Conservation (phyloP, 1,140 invertebrate genomes). For the Drosophila ananassae region DNA sequence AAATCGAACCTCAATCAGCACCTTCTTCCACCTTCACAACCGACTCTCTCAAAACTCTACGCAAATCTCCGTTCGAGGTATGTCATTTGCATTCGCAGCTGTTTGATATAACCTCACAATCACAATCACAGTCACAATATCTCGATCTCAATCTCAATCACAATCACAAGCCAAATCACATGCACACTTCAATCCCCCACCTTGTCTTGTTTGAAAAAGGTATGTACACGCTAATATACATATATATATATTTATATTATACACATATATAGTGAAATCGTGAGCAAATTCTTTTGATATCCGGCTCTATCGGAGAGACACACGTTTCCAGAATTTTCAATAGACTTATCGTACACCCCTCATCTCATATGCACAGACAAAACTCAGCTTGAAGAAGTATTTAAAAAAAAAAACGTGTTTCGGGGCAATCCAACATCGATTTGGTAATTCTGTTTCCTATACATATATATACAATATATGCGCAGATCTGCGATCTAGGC, state of each 20-base stretch:
- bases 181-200: not conserved
- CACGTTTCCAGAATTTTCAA: constrained; percentile 78
- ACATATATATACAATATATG: constrained; percentile 15
- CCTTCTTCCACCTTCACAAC: constrained; percentile 2
- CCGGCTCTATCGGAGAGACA: constrained; percentile 51
- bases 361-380: constrained; percentile 66
- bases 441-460: constrained; percentile 50
- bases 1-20: constrained; percentile 4
- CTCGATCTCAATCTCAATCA: constrained; percentile 8
- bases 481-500: constrained; percentile 43
- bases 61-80: constrained; percentile 41
- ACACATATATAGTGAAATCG: constrained; percentile 35
- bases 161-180: not conserved
- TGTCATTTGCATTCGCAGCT: constrained; percentile 69
- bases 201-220: not conserved
- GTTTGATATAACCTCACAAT: constrained; percentile 51
- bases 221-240: not conserved
- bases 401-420: constrained; percentile 61
- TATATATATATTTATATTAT: constrained; percentile 6
- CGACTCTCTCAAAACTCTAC: constrained; percentile 5
- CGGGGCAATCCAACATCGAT: constrained; percentile 32
- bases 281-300: constrained; percentile 52
- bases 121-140: constrained; percentile 19
- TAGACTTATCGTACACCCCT: constrained; percentile 52
- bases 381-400: constrained; percentile 30